Base-by-base conservation (phyloP, 2,888 invertebrate species). In the Harpalus rufipes region DNA sequence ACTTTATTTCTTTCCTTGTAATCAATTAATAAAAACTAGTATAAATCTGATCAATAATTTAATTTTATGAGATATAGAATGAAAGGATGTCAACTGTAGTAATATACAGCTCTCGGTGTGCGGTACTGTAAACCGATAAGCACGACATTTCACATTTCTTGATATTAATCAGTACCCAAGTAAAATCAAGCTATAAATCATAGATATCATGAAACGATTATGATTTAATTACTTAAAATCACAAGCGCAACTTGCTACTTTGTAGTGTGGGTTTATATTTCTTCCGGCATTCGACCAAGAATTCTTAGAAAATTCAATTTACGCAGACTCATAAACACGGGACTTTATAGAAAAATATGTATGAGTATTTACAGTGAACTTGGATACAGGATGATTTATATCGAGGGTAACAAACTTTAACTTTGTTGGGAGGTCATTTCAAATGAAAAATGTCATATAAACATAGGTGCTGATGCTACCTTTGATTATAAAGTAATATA, bases 131-230 rank as follows among this genome's bases (percentile, higher is more conserved):
- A 51, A 12, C 5, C 44, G 44, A 51, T 51, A 51, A 51, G 44
- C 44, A 51, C 44, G 44, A 51, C 44, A 51, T 51, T 51, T 51
- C 5, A 51, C 44, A 51, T 51, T 51, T 51, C 44, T 51, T 51
- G 44, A 51, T 51, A 51, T 51, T 51, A 51, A 51, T 51, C 44
- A 51, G 44, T 51, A 51, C 44, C 32, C 44, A 51, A 51, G 44
- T 51, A 51, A 51, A 51, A 51, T 51, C 44, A 51, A 12, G 44
- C 44, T 12, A 51, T 51, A 51, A 51, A 51, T 51, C 44, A 51
- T 51, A 51, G 44, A 51, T 51, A 51, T 51, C 44, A 51, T 51
- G 44, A 51, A 51, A 51, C 44, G 10, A 51, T 51, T 51, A 51
- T 51, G 44, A 51, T 51, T 51, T 51, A 51, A 51, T 51, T 51